phyloP scores from a whole-genome alignment of 2,113 vertebrate species.

The Laticauda colubrina region DNA sequence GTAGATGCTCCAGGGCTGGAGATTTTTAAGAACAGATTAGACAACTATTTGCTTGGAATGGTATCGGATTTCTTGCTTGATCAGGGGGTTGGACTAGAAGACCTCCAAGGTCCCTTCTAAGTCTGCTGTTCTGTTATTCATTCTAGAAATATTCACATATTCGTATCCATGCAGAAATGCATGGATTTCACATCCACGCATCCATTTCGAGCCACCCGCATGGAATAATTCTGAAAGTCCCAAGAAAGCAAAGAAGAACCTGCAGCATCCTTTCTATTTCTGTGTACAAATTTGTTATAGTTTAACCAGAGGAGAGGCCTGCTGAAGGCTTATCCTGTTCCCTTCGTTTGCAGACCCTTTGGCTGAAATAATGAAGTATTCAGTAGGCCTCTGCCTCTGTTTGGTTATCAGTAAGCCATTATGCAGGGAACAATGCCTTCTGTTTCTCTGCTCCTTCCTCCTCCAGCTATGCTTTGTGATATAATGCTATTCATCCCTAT shows the following conservation, averaged over 20 bases:
- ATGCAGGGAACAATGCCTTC: conserved; percentile 46
- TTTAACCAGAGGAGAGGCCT: conserved; percentile 48
- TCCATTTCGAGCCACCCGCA: conserved; percentile 14
- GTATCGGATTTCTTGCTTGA: background rate
- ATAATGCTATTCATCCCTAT: conserved; percentile 53
- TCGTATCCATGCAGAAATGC: background rate
- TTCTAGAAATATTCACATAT: background rate
- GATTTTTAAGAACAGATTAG: too few species aligned
- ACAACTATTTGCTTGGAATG: too few species aligned
- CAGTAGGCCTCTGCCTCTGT: conserved; percentile 34
- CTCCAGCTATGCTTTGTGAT: conserved; percentile 41
- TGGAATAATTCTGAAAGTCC: conserved; percentile 21
- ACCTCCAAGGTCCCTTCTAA: background rate
- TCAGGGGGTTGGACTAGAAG: background rate
- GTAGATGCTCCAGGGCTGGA: background rate
- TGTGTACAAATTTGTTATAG: conserved; percentile 39
- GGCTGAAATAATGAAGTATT: conserved; percentile 30
- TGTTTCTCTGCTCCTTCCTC: conserved; percentile 17
- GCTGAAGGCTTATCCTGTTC: conserved; percentile 42
- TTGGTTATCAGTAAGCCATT: conserved; percentile 52
- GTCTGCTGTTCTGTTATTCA: background rate
- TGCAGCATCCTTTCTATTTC: conserved; percentile 37
- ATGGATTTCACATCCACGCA: too few species aligned
- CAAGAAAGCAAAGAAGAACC: conserved; percentile 35
- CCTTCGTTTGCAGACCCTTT: conserved; percentile 52